phyloP scores from a whole-genome alignment of 1,140 invertebrate species.

The Procambarus clarkii region DNA sequence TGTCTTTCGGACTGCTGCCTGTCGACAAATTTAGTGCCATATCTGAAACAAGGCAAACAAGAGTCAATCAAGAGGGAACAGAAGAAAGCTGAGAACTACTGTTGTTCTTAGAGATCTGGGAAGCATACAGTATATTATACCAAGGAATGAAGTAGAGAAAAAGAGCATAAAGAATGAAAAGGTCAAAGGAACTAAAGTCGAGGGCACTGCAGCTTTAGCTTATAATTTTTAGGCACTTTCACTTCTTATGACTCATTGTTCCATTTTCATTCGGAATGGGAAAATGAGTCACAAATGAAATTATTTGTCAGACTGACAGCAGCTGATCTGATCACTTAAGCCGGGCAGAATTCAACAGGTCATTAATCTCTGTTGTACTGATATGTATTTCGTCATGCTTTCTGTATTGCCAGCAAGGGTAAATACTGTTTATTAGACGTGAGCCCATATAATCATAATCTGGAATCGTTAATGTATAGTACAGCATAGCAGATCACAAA shows the following conservation, averaged over 20 bases:
- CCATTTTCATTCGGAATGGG: not conserved
- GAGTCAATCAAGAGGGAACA: conserved; percentile 67
- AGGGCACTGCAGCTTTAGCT: conserved; percentile 42
- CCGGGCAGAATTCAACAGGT: conserved; percentile 27
- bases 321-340: conserved; percentile 7
- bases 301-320: conserved; percentile 15
- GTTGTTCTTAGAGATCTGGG: conserved; percentile 54
- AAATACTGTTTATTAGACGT: conserved; percentile 1
- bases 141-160: conserved; percentile 40
- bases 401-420: conserved; percentile 17
- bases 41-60: conserved; percentile 72
- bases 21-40: conserved; percentile 72
- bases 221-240: conserved; percentile 5
- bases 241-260: conserved; percentile 26
- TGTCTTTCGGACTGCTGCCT: conserved; percentile 70
- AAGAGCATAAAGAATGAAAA: conserved; percentile 29
- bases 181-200: conserved; percentile 26
- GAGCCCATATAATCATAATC: conserved; percentile 54
- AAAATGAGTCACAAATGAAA: not conserved
- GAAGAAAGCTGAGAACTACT: conserved; percentile 51
- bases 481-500: not conserved
- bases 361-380: conserved; percentile 16
- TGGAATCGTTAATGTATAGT: not conserved
- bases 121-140: conserved; percentile 18
- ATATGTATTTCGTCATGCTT: conserved; percentile 5